Base-by-base conservation (phyloP, 2,888 invertebrate genomes). In the Gymnoscelis rufifasciata region DNA sequence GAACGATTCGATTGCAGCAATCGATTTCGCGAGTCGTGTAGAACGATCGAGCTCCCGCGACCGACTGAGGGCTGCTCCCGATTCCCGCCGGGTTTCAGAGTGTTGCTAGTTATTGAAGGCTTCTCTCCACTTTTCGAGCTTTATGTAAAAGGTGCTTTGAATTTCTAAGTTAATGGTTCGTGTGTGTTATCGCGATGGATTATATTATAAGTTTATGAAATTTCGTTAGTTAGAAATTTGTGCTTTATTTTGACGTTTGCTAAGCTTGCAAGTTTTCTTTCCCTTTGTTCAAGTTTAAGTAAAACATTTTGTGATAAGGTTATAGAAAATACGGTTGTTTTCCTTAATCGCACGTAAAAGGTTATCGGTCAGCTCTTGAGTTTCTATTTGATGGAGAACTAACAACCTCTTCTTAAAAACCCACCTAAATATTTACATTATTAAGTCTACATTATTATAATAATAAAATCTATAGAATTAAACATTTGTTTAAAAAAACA, bases 81-180 rank as follows among this genome's bases (percentile, higher is more conserved):
- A 59, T 68, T 74, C 77, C 77, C 77, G 76, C 76, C 64, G 64
- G 57, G 71, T 66, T 68, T 60, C 60, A 46, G 55, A 54, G 65
- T 72, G 78, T 80, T 81, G 77, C 82, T 57, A 69, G 52, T 40
- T 37, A 26, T 37, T 47, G 57, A 60, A 64, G 50, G 55, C 36
- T 54, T 71, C 66, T 64, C 60, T 66, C 42, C 48, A 11, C 26
- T 36, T 43, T 44, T 44, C 11, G 14, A 14, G 39, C 43, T 38
- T 38, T 36, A 31, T 47, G 14, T 35, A 11, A 11, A 42, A 12
- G 31, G 29, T 19, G 41, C 29, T 47, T 43, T 26, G 40, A 43
- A 48, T 43, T 40, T 48, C 8, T 30, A 43, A 47, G 29, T 28
- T 39, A 35, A 33, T 45, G 11, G 15, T 45, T 46, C 40, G 40